Evolutionary conservation across 2,113 vertebrate genomes (phyloP), one percentile per base, ranked within the genome.

Genomic region (Malurus elegans): DNA sequence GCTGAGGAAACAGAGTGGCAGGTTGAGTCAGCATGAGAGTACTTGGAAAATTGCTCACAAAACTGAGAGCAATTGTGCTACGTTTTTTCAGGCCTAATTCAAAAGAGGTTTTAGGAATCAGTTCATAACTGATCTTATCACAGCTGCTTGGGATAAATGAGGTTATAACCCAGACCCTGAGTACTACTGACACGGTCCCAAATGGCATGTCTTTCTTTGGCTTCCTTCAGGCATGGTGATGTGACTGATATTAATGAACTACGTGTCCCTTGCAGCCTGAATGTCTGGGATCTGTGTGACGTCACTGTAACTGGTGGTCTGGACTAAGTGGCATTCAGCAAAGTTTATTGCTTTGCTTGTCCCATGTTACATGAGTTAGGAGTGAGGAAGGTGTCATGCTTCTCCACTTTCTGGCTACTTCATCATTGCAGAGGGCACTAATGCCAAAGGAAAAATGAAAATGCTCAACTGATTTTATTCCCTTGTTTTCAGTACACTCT

Each of bases 81-180:
- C 7, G 0, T 80, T 9, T 29, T 81, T 93, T 88, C 66, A 73
- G 11, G 62, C 18, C 13, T 58, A 47, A 50, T 53, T 36, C 36
- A 67, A 88, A 70, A 78, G 40, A 64, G 57, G 19, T 24, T 29
- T 62, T 79, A 45, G 23, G n/a, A 76, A 36, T 75, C 32, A 16
- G 9, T 70, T 93, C 10, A 3, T 80, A 69, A 83, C 29, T 47
- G n/a, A 9, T 12, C 10, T 58, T 86, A 58, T 9, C 38, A 47
- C 45, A 62, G 14, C 14, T 21, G 9, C 9, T 28, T 0, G 3
- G 8, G 38, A 18, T 4, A 23, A 38, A 19, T 0, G 0, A 18
- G 54, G 58, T 34, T 50, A 6, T 65, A 74, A 61, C n/a, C 32
- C 12, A 57, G 44, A 65, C n/a, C 12, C 20, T 16, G 28, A 8